Evolutionary conservation across 2,888 invertebrate species (phyloP).

Genomic region (Drosophila leonis): DNA sequence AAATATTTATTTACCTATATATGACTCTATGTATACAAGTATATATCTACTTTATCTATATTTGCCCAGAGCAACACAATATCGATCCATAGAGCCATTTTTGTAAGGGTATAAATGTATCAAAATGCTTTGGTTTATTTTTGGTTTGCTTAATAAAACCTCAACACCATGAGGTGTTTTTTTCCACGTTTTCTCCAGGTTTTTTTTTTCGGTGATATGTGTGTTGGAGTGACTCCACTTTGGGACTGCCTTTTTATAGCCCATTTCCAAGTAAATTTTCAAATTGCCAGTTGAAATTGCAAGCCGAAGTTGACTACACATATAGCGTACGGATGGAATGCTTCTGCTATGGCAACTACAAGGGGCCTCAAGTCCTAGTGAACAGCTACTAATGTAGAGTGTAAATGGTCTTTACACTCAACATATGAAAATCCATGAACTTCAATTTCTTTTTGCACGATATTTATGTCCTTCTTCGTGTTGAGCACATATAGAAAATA

Average conservation of each 20-base stretch:
- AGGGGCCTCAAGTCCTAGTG: conserved; percentile 9
- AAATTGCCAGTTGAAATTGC: conserved; percentile 50
- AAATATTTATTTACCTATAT: no score
- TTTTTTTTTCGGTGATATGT: conserved; percentile 6
- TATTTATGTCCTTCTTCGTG: neutral
- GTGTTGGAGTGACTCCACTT: conserved; percentile 8
- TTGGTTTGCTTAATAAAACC: conserved; percentile 28
- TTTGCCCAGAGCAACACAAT: no score
- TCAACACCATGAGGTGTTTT: conserved; percentile 32
- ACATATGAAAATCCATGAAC: neutral
- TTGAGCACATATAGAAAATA: neutral
- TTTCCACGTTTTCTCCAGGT: no score
- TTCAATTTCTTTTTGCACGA: neutral
- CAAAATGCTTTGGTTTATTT: neutral
- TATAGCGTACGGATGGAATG: conserved; percentile 17
- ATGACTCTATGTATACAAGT: no score
- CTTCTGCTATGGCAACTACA: conserved; percentile 8
- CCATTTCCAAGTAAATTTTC: conserved; percentile 50
- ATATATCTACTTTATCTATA: neutral
- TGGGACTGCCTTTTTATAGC: conserved; percentile 48
- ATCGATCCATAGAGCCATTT: neutral
- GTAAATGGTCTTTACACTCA: neutral
- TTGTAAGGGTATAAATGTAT: neutral
- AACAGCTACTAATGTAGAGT: conserved; percentile 5
- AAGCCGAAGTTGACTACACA: conserved; percentile 41